These are phyloP conservation scores for Hybognathus amarus DNA, from an alignment of 2,797 vertebrate species.

Conservation along the genomic window DNA sequence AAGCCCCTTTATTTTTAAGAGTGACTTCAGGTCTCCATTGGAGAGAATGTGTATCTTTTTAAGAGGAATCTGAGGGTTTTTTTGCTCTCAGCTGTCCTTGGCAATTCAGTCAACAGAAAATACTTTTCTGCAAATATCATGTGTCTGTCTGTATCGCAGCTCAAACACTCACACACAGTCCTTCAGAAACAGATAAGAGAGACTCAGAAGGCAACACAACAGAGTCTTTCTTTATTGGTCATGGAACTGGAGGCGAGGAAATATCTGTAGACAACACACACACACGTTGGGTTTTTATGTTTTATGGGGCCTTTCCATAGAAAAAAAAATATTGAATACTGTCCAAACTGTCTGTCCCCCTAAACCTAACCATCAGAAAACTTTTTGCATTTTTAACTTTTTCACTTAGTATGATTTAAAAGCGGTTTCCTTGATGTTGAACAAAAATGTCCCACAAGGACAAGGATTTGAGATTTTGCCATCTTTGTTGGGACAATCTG, in stretches of 20 bases:
- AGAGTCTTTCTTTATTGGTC: background rate
- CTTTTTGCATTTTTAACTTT: background rate
- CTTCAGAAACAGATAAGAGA: constrained; percentile 21
- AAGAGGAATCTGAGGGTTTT: background rate
- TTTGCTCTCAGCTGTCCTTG: constrained; percentile 20
- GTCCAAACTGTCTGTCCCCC: background rate
- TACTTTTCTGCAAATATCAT: background rate
- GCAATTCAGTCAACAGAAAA: background rate
- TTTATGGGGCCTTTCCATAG: background rate
- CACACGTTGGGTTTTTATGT: background rate
- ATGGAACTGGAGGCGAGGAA: constrained; percentile 30
- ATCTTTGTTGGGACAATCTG: no score
- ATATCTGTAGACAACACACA: constrained; percentile 3
- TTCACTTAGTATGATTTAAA: background rate
- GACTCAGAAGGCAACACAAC: constrained; percentile 18
- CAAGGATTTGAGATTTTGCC: no score
- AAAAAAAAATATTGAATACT: background rate
- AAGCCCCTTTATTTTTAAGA: background rate
- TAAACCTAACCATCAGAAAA: background rate
- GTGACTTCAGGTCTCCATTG: background rate
- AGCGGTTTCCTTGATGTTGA: background rate
- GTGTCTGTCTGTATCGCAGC: background rate
- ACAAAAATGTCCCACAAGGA: background rate
- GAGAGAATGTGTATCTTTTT: background rate
- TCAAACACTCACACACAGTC: constrained; percentile 20